Evolutionary conservation across 2,888 invertebrate genomes (phyloP).

Genomic region (Hypomecis atomaria): DNA sequence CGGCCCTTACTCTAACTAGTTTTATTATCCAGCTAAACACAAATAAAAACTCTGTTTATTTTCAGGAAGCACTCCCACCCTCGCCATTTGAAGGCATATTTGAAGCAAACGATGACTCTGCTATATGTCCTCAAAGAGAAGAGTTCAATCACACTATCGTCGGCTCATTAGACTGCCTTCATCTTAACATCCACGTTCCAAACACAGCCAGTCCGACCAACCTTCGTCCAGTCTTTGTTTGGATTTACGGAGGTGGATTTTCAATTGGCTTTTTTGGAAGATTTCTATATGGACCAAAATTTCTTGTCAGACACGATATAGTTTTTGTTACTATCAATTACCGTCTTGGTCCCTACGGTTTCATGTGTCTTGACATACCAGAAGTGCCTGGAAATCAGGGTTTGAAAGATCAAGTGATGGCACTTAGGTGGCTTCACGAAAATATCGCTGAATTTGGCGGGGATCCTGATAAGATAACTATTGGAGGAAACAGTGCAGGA

Average conservation of each 20-base stretch:
- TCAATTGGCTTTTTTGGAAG: conserved; percentile 47
- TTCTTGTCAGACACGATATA: conserved; percentile 54
- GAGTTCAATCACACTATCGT: conserved; percentile 43
- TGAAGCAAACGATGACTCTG: conserved; percentile 52
- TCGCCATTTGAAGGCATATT: conserved; percentile 46
- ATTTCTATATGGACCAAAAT: conserved; percentile 52
- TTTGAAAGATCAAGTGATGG: conserved; percentile 62
- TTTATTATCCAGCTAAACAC: too few relatives aligned
- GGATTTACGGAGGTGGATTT: conserved; percentile 64
- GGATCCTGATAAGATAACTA: conserved; percentile 56
- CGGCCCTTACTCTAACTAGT: too few relatives aligned
- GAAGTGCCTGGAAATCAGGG: conserved; percentile 68
- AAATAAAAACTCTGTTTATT: background rate
- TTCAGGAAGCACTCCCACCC: conserved; percentile 32
- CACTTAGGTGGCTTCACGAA: conserved; percentile 59
- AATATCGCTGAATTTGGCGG: conserved; percentile 66
- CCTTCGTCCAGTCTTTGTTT: conserved; percentile 59
- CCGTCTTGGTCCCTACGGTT: conserved; percentile 64
- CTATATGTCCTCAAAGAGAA: conserved; percentile 52
- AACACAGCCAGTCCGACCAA: conserved; percentile 45
- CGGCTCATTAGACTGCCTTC: conserved; percentile 51
- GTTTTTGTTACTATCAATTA: conserved; percentile 59
- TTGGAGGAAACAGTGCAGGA: conserved; percentile 64
- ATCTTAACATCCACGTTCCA: conserved; percentile 76
- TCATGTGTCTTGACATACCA: conserved; percentile 63